Evolutionary conservation across 1,140 invertebrate species (phyloP), one percentile per base, ranked within the genome.

Genomic region (Temnothorax longispinosus): DNA sequence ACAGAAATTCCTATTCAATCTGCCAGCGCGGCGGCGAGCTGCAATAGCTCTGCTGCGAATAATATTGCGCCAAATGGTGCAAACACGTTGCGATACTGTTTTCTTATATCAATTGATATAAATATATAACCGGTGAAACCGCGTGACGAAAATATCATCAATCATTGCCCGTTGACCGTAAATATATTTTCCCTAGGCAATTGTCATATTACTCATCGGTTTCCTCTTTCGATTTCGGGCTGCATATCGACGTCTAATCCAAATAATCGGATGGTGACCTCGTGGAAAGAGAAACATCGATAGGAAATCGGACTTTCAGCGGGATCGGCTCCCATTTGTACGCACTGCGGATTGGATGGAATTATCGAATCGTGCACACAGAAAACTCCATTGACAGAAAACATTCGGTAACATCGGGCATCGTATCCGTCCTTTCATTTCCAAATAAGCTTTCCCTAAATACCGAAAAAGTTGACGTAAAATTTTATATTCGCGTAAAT

Each of bases 171-270:
- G 15, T 32, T 21, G 15, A 27, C 15, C 10, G 5, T 18, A 75
- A 60, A 62, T 47, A 62, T 35, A 75, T 50, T 75, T 84, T 60
- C 5, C 27, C 13, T 32, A 8, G 7, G 11, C 18, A 38, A 38
- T n/a, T 41, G 58, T 35, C 38, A 27, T 56, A 69, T 56, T 41
- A 32, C 27, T 58, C 18, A 6, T 27, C 35, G 5, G 18, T 44
- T 54, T 44, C 21, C 35, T 47, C 56, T 82, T 74, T 32, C 67
- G 6, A 38, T 52, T 56, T 77, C 52, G 35, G 41, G 56, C 65
- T 62, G 75, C 77, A 56, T 88, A 89, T 89, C 88, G 80, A 77
- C 80, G 64, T 89, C 58, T 90, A 89, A 89, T 90, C 85, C 77
- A 77, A 88, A 87, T 89, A 88, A 90, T 90, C 88, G 84, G 41